Evolutionary conservation across 2,113 vertebrate species (phyloP).

Genomic region (Gobio gobio): DNA sequence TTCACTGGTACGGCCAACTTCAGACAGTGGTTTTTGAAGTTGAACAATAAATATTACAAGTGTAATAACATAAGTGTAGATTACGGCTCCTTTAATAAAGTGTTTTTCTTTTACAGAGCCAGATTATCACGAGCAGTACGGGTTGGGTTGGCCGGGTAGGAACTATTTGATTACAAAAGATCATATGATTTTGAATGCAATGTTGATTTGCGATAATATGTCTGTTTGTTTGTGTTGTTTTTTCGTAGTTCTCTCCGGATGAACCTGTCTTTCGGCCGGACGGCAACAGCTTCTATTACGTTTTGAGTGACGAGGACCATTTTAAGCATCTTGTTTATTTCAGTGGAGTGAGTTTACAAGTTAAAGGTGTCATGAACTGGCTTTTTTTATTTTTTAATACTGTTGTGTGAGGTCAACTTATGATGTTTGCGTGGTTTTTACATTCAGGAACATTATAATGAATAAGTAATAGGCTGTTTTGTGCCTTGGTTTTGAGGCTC

Average conservation of each 20-base stretch:
- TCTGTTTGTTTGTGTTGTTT: conserved; percentile 9
- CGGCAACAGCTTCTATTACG: conserved; percentile 84
- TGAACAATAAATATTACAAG: background rate
- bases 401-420: too few relatives aligned
- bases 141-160: conserved; percentile 96
- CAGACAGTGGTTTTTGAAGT: background rate
- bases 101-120: conserved; percentile 58
- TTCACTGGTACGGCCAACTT: conserved; percentile 56
- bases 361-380: too few relatives aligned
- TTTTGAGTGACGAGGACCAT: conserved; percentile 81
- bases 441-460: too few relatives aligned
- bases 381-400: too few relatives aligned
- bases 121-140: conserved; percentile 77
- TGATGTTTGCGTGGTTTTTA: too few relatives aligned
- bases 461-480: too few relatives aligned
- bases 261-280: conserved; percentile 84
- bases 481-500: too few relatives aligned
- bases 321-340: conserved; percentile 93
- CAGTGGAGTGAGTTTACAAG: conserved; percentile 61
- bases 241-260: conserved; percentile 86
- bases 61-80: background rate
- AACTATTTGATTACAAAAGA: conserved; percentile 30
- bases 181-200: background rate
- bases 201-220: background rate
- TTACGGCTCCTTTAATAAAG: background rate